Evolutionary conservation across 2,113 vertebrate genomes (phyloP), one percentile per base, ranked within the genome.

Genomic region (Nerophis lumbriciformis): DNA sequence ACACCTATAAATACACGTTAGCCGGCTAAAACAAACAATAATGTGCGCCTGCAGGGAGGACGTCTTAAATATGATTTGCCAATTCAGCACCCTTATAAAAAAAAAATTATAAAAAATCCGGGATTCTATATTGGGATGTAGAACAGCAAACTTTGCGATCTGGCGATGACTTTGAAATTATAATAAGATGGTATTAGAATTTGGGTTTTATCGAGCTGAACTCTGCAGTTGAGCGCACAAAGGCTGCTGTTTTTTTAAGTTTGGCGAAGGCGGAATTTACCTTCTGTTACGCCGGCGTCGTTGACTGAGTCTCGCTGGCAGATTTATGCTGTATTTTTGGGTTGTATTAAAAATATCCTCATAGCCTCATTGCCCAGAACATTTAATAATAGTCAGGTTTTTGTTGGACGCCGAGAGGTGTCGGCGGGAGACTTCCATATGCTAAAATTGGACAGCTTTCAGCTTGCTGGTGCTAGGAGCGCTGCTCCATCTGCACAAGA

Each of bases 1-100:
- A 75, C 76, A 76, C 79, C 82, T 86, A 87, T 85, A 85, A 86
- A 88, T 86, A 87, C 73, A 69, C 4, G 79, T 79, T 85, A 72
- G 69, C 48, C 77, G 64, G 78, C 83, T 85, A 78, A 85, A 83
- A 78, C 83, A 86, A 88, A 88, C 87, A 82, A 81, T 81, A 81
- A 86, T 86, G 81, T 80, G 78, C 81, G 81, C 69, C 63, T 21
- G 42, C 42, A 12, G 65, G 63, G 57, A 69, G 65, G 54, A 63
- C 36, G 36, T 79, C 83, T 48, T 64, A 80, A 88, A 87, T 88
- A 88, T 78, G 84, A 85, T 74, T 66, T 83, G 80, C 81, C 82
- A 84, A 82, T 68, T 84, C 78, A 77, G 79, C 83, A 82, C 70
- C 62, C 57, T 71, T 83, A 85, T 80, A 82, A 76, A 80, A 79